Percentiles rank a stretch among this genome's conserved stretches.
phyloP scores from a whole-genome alignment of 2,113 vertebrate genomes.

The Hemibagrus wyckioides region DNA sequence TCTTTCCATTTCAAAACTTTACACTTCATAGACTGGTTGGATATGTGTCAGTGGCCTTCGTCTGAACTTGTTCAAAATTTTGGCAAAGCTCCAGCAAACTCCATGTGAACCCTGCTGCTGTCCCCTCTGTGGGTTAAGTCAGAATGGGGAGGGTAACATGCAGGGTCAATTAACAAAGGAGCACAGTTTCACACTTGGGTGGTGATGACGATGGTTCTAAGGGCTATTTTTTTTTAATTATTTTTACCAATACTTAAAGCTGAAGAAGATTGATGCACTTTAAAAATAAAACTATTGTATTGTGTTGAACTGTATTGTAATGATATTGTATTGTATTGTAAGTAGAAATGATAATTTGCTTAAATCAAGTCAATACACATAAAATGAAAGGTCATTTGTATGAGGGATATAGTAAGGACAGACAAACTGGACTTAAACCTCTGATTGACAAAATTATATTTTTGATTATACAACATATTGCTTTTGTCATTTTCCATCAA shows the following conservation, averaged over 20 bases:
- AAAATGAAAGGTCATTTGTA: not conserved
- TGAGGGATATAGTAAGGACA: not conserved
- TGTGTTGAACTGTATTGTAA: not conserved
- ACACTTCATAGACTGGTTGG: constrained; percentile 2
- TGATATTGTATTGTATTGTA: not conserved
- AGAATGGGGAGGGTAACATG: constrained; percentile 16
- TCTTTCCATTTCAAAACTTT: constrained; percentile 6
- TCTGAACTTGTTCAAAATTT: constrained; percentile 46
- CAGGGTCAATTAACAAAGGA: constrained; percentile 26
- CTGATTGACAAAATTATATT: not conserved
- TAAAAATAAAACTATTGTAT: not conserved
- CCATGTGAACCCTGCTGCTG: constrained; percentile 47
- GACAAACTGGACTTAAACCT: not conserved
- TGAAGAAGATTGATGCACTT: not conserved
- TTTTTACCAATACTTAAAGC: not conserved
- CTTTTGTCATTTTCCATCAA: not conserved
- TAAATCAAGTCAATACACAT: not conserved
- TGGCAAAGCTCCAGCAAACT: constrained; percentile 52
- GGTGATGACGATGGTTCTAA: not conserved
- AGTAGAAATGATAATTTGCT: not conserved
- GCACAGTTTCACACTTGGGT: constrained; percentile 33
- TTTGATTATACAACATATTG: not conserved
- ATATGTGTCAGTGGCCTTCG: constrained; percentile 42
- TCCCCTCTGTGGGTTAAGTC: constrained; percentile 30
- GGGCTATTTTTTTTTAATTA: not conserved